Evolutionary conservation across 53 echinoderm and acorn worm species (phyloP), one percentile per base, ranked within the genome.

Genomic region (Actinopyga echinites): DNA sequence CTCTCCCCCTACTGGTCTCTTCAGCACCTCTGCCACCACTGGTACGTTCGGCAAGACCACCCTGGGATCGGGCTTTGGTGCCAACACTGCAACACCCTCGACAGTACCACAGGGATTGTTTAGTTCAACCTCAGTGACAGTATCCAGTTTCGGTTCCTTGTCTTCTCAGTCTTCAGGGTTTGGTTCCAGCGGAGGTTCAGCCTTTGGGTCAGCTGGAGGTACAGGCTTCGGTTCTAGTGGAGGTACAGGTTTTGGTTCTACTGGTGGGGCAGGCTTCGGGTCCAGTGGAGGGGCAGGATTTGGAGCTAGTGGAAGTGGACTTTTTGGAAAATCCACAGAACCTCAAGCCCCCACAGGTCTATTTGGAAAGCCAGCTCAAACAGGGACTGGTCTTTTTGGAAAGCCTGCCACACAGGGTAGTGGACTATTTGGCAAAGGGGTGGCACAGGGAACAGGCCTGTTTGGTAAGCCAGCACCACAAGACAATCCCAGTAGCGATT

Each of bases 401-500:
- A 81, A 68, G 33, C 49, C 45, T 1, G 44, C 77, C 15, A 10
- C 78, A 33, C 68, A 83, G 55, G 12, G 34, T 15, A 34, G 61
- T n/a, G 87, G 87, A 36, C 87, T 87, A 9, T 85, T 89, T 69
- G 89, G 89, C 40, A 85, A 89, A 43, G 67, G 85, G 17, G 57
- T 45, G 22, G 8, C 85, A 26, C 64, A 59, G 12, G 40, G 30
- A 6, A 34, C 56, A 30, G 89, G 89, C 8, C 85, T 89, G 21
- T 89, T 89, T 71, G 89, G 89, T 31, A 89, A 89, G 61, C 89
- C 85, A 57, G 74, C 85, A 19, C 17, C 57, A 84, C 23, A n/a
- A 24, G 84, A 36, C 21, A 49, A 13, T 9, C 52, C 59, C 5
- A 38, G 30, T n/a, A 20, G 65, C 1, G 38, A 43, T 13, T 40